Base-by-base conservation (phyloP, 2,888 invertebrate genomes). In the Machimus atricapillus region DNA sequence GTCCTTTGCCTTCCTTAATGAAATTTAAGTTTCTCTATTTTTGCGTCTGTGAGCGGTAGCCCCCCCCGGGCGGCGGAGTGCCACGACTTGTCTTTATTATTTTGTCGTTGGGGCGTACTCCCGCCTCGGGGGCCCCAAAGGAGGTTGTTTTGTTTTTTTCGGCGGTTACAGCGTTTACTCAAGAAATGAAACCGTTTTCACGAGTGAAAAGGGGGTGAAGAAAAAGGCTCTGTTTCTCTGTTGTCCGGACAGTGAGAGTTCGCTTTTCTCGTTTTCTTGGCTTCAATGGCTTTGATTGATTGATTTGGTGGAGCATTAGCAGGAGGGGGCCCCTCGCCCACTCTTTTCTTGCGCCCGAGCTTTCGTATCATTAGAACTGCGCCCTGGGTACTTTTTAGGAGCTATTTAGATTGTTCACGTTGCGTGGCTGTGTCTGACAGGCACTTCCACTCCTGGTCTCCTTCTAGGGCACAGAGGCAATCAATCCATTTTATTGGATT, bases 21-120 rank as follows among this genome's bases (percentile, higher is more conserved):
- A 83, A 83, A 83, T 83, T 83, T 83, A 66, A 83, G 83, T 83
- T 83, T 73, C 73, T 83, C 66, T 83, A 66, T 83, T 83, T 83
- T 66, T 83, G 7, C n/a, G 73, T 66, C 73, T 73, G 66, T 66
- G 66, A 66, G 27, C 23, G 37, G 23, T 83, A 40, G 37, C 34
- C 52, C 83, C 52, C 83, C 66, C 83, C 19, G 12, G 46, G n/a
- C 27, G 16, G 27, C 23, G 19, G 14, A 66, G 83, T 27, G 73
- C 66, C 46, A 81, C 27, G 56, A 56, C 81, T 52, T 56, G 52
- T 19, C 78, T 78, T 78, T 78, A 78, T 37, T 76, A 76, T 78
- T 78, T 78, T 8, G 46, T 46, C n/a, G 37, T 43, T 43, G 40
- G 78, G 40, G 23, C 27, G 4, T 66, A 66, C 23, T 66, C 66